Evolutionary conservation across 2,888 invertebrate species (phyloP).

Genomic region (Hypsopygia costalis): DNA sequence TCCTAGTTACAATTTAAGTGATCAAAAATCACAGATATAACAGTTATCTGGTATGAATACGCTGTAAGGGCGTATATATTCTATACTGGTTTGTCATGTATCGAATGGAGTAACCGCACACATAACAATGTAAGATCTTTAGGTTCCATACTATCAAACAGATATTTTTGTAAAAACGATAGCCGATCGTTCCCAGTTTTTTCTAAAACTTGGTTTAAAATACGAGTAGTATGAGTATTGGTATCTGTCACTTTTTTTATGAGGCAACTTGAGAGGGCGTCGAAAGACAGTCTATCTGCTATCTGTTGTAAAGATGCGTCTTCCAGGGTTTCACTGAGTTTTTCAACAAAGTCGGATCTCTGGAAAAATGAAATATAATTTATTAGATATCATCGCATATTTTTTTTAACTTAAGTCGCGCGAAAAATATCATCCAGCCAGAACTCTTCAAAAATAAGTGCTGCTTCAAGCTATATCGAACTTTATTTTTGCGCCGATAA

Average conservation of each 20-base stretch:
- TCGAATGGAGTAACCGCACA: constrained; percentile 44
- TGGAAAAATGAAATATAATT: constrained; percentile 31
- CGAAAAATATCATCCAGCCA: too few species aligned
- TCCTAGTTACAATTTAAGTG: not conserved
- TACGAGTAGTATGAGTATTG: constrained; percentile 23
- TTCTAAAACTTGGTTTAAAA: constrained; percentile 36
- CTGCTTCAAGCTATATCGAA: too few species aligned
- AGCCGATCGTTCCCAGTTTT: constrained; percentile 26
- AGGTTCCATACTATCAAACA: constrained; percentile 41
- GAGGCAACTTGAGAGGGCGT: constrained; percentile 30
- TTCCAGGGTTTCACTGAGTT: constrained; percentile 37
- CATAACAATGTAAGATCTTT: constrained; percentile 52
- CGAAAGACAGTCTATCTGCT: constrained; percentile 36
- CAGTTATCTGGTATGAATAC: not conserved
- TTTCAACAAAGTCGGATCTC: constrained; percentile 50
- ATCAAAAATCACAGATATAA: not conserved
- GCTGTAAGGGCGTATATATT: too few species aligned
- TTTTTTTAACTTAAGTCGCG: not conserved
- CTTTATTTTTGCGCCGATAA: too few species aligned
- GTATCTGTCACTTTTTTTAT: constrained; percentile 32
- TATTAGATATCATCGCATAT: not conserved
- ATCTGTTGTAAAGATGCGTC: constrained; percentile 35
- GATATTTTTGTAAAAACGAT: constrained; percentile 38
- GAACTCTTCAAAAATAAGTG: too few species aligned
- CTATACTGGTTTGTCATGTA: constrained; percentile 33